phyloP scores from a whole-genome alignment of 2,113 vertebrate genomes.

The Stegastes partitus region DNA sequence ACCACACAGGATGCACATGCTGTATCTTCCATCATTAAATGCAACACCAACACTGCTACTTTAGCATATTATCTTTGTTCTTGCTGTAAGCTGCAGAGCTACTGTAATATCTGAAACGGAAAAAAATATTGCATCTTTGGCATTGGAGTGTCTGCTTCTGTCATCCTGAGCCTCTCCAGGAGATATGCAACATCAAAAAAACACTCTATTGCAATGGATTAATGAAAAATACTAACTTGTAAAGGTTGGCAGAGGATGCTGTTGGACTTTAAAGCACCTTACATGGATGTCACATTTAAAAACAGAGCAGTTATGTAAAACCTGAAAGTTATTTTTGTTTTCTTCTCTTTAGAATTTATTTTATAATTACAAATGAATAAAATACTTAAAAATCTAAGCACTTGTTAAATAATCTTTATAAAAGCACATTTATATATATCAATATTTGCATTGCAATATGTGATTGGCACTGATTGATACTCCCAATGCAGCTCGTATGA shows the following conservation, averaged over 20 bases:
- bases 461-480: constrained; percentile 22
- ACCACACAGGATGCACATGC: constrained; percentile 6
- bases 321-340: background rate
- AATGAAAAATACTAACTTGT: background rate
- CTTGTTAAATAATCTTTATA: background rate
- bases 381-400: too few species aligned
- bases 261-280: constrained; percentile 2
- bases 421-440: constrained; percentile 1
- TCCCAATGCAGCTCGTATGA: constrained; percentile 4
- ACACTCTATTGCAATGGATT: background rate
- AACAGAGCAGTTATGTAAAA: background rate
- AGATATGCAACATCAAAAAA: background rate
- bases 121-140: background rate
- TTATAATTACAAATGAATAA: too few species aligned
- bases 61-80: background rate
- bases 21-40: background rate
- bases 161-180: background rate
- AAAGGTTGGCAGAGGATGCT: constrained; percentile 2
- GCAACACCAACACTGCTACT: constrained; percentile 2
- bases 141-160: background rate
- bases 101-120: constrained; percentile 3
- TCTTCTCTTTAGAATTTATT: too few species aligned
- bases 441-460: background rate
- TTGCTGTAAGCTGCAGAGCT: background rate
- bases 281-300: constrained; percentile 2